phyloP scores from a whole-genome alignment of 2,113 vertebrate genomes.

The Tetrao urogallus region DNA sequence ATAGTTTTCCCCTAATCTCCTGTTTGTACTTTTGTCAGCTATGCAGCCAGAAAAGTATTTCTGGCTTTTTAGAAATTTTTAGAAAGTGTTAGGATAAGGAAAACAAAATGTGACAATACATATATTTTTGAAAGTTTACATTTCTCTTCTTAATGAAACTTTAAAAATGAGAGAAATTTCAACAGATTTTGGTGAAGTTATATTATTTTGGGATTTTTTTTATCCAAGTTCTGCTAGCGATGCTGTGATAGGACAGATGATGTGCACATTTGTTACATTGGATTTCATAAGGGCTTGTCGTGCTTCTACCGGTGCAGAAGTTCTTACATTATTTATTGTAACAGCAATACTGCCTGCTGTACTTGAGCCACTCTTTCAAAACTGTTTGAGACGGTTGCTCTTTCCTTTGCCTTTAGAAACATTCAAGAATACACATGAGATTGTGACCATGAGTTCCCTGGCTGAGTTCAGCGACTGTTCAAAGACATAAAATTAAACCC shows the following conservation, averaged over 20 bases:
- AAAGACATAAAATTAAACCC: constrained; percentile 20
- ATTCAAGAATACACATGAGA: not conserved
- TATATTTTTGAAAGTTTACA: not conserved
- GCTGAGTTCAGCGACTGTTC: not conserved
- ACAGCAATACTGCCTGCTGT: not conserved
- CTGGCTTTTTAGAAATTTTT: not conserved
- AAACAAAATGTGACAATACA: not conserved
- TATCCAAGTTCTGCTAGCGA: not conserved
- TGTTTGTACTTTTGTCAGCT: not conserved
- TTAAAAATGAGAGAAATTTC: not conserved
- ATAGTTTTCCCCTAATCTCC: not conserved
- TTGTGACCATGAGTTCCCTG: not conserved
- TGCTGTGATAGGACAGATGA: not conserved
- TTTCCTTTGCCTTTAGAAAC: not conserved
- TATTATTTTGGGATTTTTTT: not conserved
- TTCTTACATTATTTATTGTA: not conserved
- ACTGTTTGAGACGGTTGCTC: not conserved
- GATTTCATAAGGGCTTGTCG: not conserved
- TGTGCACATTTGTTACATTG: accelerated
- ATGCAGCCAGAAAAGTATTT: not conserved
- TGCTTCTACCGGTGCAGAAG: not conserved
- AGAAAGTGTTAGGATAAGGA: not conserved
- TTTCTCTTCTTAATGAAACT: not conserved
- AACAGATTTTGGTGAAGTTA: not conserved
- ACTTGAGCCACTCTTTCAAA: not conserved